phyloP scores from a whole-genome alignment of 2,888 invertebrate genomes.

The Autographa gamma region DNA sequence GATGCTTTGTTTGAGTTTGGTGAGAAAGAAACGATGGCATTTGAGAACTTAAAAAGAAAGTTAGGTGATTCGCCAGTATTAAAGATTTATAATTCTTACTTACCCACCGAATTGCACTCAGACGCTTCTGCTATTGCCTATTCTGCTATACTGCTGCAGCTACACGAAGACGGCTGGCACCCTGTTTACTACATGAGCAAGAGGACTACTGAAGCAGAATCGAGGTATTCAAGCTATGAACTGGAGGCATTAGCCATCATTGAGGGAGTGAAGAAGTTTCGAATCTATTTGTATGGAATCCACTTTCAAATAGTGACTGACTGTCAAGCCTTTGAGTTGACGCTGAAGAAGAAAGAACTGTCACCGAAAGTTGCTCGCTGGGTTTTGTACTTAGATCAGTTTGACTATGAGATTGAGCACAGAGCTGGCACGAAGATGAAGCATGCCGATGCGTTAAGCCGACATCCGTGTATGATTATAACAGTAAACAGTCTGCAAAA shows the following conservation, averaged over 20 bases:
- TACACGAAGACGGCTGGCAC: slow-evolving; percentile 3
- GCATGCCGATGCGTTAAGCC: slow-evolving; percentile 9
- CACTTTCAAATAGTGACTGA: slow-evolving; percentile 29
- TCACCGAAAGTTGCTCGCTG: slow-evolving; percentile 14
- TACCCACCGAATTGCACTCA: slow-evolving; percentile 14
- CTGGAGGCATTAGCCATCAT: slow-evolving; percentile 25
- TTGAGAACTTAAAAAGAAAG: slow-evolving; percentile 5
- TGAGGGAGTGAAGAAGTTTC: slow-evolving; percentile 24
- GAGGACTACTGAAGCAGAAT: slow-evolving; percentile 11
- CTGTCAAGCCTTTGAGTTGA: slow-evolving; percentile 21
- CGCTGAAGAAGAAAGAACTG: slow-evolving; percentile 17
- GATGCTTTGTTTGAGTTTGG: neutral
- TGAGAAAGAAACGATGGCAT: neutral
- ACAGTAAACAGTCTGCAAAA: too few relatives aligned
- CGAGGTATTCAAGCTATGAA: slow-evolving; percentile 23
- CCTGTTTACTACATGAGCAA: slow-evolving; percentile 16
- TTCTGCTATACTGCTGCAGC: slow-evolving; percentile 20
- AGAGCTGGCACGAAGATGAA: slow-evolving; percentile 11
- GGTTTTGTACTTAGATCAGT: slow-evolving; percentile 14
- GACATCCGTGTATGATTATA: too few relatives aligned
- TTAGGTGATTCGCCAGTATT: slow-evolving; percentile 8
- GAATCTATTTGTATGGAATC: slow-evolving; percentile 22
- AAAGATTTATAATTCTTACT: slow-evolving; percentile 6
- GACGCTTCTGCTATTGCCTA: slow-evolving; percentile 9
- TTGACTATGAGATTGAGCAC: slow-evolving; percentile 16